Base-by-base conservation (phyloP, 2,797 vertebrate species). In the Mormyrops boulengeri region DNA sequence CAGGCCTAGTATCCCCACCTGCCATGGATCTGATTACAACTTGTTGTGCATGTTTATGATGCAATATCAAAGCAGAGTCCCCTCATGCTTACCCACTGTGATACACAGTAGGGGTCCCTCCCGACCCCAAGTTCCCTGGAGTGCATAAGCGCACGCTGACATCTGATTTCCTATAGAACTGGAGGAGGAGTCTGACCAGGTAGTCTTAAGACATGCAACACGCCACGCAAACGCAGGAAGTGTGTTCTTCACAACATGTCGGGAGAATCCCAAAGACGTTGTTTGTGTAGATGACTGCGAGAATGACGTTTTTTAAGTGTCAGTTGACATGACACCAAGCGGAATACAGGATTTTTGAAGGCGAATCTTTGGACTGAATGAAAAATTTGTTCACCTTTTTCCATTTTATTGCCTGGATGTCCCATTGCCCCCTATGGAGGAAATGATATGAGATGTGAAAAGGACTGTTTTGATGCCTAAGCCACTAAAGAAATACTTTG, bases 401-500 rank as follows among this genome's bases (percentile, higher is more conserved):
- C 44, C 57, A 52, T 12, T 55, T 30, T 52, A 22, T 85, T 12
- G 30, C 53, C n/a, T 82, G 62, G 26, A 87, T 5, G 66, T 60
- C 50, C 44, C 47, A 14, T 52, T 50, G 82, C 82, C 85, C 53
- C 85, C 85, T 38, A 38, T 87, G 85, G 85, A 87, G 53, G 82
- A 85, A 19, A 9, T 84, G 77, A 47, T 87, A 38, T 17, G 30
- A 87, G 17, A 44, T 87, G 52, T 38, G 52, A 26, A 38, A 34
- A 87, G 6, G 26, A 87, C 44, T 26, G 19, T 49, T 52, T 26
- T n/a, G 14, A 87, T 55, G 49, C 9, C 85, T 87, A 87, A 34
- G 26, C 85, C 85, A 57, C 85, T 87, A 87, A 87, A 44, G 38
- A 44, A 80, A 57, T 53, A 87, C 50, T 55, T 34, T 55, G 85